These are phyloP conservation scores for Sigmodon hispidus DNA, from an alignment of 2,113 vertebrate species.

Conservation along the genomic window DNA sequence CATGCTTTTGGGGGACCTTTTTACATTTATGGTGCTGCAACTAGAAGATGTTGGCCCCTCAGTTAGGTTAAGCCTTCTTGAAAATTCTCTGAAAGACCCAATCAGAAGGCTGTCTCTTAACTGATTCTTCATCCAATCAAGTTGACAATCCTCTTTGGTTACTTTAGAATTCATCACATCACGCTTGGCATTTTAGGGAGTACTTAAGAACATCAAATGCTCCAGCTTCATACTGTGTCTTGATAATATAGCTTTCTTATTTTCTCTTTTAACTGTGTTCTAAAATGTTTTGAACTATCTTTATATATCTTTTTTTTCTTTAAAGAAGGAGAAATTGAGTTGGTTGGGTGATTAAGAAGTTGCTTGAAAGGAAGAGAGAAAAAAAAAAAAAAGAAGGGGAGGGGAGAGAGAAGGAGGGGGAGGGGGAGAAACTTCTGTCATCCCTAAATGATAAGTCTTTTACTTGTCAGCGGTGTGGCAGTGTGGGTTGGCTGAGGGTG, in stretches of 20 bases:
- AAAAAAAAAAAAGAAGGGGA: not conserved
- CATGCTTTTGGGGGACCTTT: not conserved
- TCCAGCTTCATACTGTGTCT: conserved; percentile 52
- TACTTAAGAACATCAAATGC: conserved; percentile 16
- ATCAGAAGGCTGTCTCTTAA: not conserved
- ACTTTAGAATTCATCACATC: not conserved
- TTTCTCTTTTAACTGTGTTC: conserved; percentile 11
- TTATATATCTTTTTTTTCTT: not conserved
- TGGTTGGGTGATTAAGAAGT: not conserved
- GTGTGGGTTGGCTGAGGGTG: conserved; percentile 70
- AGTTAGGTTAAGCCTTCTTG: not conserved
- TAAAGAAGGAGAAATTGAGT: not conserved
- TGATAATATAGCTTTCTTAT: conserved; percentile 48
- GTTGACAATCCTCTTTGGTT: not conserved
- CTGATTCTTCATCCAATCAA: not conserved
- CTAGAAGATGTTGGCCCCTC: not conserved
- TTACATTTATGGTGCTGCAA: not conserved
- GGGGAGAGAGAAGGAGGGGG: rapidly evolving
- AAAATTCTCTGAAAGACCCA: not conserved
- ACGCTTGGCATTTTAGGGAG: not conserved
- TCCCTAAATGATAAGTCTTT: conserved; percentile 67
- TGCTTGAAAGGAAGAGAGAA: not conserved
- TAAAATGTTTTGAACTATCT: conserved; percentile 3
- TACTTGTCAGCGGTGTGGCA: conserved; percentile 63
- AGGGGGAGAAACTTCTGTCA: conserved; percentile 67